Conservation (phyloP, 2,888 invertebrate genomes). For the Caenorhabditis sp. region DNA sequence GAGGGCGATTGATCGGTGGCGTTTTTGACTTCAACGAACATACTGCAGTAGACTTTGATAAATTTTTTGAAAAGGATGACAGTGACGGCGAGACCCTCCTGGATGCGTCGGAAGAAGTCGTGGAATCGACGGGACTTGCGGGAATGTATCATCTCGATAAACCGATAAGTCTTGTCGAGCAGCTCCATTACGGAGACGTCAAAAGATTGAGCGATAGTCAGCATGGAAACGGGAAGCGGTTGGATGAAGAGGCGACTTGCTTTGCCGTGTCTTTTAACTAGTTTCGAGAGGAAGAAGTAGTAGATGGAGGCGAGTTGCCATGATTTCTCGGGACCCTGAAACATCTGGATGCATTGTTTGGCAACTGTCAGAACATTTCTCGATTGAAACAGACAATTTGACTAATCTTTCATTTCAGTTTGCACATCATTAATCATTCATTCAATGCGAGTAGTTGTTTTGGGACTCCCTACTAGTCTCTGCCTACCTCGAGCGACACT, state of each 20-base stretch:
- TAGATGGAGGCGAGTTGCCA: constrained; percentile 47
- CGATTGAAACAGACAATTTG: no score
- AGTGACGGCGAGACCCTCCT: constrained; percentile 87
- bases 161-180: constrained; percentile 57
- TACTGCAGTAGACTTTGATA: constrained; percentile 89
- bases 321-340: constrained; percentile 35
- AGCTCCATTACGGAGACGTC: constrained; percentile 49
- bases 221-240: constrained; percentile 19
- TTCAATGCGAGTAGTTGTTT: constrained; percentile 13
- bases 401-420: neutral
- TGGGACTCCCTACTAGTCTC: neutral
- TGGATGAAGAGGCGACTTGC: constrained; percentile 11
- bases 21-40: constrained; percentile 83
- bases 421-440: constrained; percentile 37
- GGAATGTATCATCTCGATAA: constrained; percentile 55
- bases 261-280: constrained; percentile 45
- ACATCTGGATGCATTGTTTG: no score
- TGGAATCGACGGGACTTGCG: constrained; percentile 34
- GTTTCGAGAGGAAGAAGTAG: constrained; percentile 36
- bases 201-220: constrained; percentile 10
- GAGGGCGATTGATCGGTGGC: constrained; percentile 8
- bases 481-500: constrained; percentile 42
- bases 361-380: no score
- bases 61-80: constrained; percentile 95
- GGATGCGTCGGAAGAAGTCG: constrained; percentile 33